These are phyloP conservation scores for Barnardius zonarius DNA, from an alignment of 2,113 vertebrate genomes.

Conservation along the genomic window DNA sequence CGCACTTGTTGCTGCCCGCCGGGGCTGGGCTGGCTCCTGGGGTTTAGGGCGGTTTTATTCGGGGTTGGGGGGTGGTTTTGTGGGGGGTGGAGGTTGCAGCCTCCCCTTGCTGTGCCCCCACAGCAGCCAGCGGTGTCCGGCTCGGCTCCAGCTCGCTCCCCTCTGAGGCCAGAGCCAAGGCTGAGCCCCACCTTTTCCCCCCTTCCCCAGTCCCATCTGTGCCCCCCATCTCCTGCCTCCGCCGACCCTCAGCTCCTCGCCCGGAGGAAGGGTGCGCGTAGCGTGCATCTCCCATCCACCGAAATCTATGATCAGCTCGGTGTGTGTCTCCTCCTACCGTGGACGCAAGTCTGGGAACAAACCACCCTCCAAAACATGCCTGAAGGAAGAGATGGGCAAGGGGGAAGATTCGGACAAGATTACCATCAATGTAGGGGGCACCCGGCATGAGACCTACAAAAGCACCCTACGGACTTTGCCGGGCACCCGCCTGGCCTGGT, in stretches of 20 bases:
- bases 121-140: not conserved
- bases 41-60: conserved; percentile 13
- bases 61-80: not conserved
- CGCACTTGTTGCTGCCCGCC: conserved; percentile 51
- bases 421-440: conserved; percentile 94
- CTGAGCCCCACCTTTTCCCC: not conserved
- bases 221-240: conserved; percentile 8
- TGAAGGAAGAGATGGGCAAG: conserved; percentile 95
- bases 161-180: not conserved
- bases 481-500: conserved; percentile 92
- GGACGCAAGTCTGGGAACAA: conserved; percentile 99
- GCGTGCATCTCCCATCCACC: conserved; percentile 68
- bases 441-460: conserved; percentile 95
- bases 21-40: not conserved
- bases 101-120: conserved; percentile 12
- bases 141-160: conserved; percentile 9
- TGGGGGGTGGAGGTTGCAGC: conserved; percentile 41
- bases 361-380: conserved; percentile 97
- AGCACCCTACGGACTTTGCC: conserved; percentile 93
- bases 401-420: conserved; percentile 96
- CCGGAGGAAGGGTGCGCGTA: conserved; percentile 69
- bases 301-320: conserved; percentile 96
- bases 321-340: conserved; percentile 99
- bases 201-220: conserved; percentile 29
- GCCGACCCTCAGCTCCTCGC: conserved; percentile 56